Conservation (phyloP, 2,797 vertebrate species). For the Coendou prehensilis region DNA sequence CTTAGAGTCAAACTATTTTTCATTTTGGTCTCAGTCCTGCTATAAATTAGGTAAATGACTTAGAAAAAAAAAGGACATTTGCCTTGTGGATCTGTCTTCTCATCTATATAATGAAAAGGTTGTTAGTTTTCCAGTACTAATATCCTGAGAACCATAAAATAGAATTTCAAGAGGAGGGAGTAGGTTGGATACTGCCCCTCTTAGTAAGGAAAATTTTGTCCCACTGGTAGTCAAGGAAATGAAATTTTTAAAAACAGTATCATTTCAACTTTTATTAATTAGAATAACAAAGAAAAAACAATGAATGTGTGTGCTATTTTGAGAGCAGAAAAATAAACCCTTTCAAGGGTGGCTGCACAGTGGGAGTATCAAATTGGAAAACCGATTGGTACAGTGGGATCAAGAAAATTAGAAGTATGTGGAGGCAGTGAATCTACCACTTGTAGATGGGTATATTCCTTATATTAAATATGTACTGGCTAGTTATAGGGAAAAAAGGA, state of each 20-base stretch:
- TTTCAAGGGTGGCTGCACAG: not conserved
- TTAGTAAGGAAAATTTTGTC: not conserved
- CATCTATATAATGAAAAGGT: not conserved
- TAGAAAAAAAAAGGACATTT: not conserved
- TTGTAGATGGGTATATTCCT: not conserved
- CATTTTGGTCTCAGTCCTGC: not conserved
- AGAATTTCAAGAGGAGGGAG: slow-evolving; percentile 1
- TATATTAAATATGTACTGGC: not conserved
- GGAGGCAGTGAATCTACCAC: not conserved
- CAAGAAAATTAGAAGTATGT: not conserved
- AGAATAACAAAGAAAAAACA: not conserved
- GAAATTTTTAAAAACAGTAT: not conserved
- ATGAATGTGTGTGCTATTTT: not conserved
- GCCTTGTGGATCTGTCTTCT: not conserved
- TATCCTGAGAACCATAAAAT: not conserved
- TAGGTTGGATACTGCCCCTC: not conserved
- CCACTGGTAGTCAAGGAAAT: not conserved
- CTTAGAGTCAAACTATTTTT: not conserved
- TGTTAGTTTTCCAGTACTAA: not conserved
- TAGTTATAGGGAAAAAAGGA: not conserved
- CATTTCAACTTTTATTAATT: not conserved
- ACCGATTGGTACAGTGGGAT: not conserved
- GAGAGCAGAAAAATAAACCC: not conserved
- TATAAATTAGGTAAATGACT: not conserved
- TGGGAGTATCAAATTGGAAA: not conserved